Evolutionary conservation across 1,140 invertebrate genomes (phyloP).

Genomic region (Macrobrachium rosenbergii): DNA sequence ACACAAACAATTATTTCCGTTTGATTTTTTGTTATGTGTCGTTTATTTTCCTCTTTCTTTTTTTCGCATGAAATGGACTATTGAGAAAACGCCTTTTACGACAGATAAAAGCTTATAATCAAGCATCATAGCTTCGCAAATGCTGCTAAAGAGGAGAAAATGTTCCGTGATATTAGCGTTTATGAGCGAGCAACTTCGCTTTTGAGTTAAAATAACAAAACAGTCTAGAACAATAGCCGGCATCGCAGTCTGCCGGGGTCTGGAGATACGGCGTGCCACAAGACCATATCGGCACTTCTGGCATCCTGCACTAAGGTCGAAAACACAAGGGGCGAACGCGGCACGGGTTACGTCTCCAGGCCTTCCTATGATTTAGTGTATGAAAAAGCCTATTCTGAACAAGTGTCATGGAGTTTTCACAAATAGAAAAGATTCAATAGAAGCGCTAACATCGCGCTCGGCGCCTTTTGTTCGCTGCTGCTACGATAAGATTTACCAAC

Average conservation of each 20-base stretch:
- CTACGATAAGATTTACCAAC: conserved; percentile 63
- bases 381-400: conserved; percentile 64
- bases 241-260: neutral
- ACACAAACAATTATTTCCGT: neutral
- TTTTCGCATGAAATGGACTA: too few relatives aligned
- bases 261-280: neutral
- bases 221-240: conserved; percentile 56
- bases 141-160: conserved; percentile 21
- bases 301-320: neutral
- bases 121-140: neutral
- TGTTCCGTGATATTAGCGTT: conserved; percentile 52
- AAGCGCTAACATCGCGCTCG: conserved; percentile 45
- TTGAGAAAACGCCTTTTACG: too few relatives aligned
- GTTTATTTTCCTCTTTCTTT: too few relatives aligned
- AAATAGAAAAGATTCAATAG: conserved; percentile 64
- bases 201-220: conserved; percentile 61
- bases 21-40: too few relatives aligned
- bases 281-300: neutral
- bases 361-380: conserved; percentile 55
- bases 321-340: neutral
- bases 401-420: conserved; percentile 64
- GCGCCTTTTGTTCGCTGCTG: conserved; percentile 44
- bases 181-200: conserved; percentile 57
- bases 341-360: neutral
- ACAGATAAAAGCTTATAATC: too few relatives aligned